Conservation (phyloP, 30 jellyfish, hydroid and myxozoan species). For the Mastigias papua region DNA sequence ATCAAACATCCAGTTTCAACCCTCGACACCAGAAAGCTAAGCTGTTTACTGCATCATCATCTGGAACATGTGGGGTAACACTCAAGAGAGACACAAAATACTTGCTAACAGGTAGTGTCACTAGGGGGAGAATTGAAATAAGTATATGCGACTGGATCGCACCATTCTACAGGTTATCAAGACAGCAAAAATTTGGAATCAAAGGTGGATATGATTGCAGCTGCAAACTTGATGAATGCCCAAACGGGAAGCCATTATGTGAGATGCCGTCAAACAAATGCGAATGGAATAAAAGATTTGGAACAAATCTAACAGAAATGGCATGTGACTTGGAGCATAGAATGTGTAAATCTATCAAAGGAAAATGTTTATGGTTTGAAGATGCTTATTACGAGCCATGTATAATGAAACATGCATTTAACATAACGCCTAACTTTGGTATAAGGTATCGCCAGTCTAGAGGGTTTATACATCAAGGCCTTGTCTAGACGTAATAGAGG, state of each 20-base stretch:
- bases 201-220: constrained; percentile 87
- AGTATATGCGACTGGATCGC: constrained; percentile 68
- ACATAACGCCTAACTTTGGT: background rate
- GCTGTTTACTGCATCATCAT: constrained; percentile 30
- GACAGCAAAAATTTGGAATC: constrained; percentile 70
- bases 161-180: constrained; percentile 57
- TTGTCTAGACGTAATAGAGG: background rate
- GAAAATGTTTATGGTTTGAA: constrained; percentile 60
- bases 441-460: background rate
- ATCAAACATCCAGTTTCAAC: constrained; percentile 38
- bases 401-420: constrained; percentile 26
- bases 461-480: background rate
- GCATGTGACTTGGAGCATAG: constrained; percentile 58
- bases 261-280: constrained; percentile 14
- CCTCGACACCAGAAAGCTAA: constrained; percentile 64
- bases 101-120: constrained; percentile 63
- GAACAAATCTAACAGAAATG: constrained; percentile 1
- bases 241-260: constrained; percentile 46
- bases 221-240: constrained; percentile 68
- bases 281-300: constrained; percentile 49
- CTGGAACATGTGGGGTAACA: constrained; percentile 75
- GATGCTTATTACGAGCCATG: constrained; percentile 62
- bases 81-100: constrained; percentile 67
- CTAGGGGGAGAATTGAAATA: constrained; percentile 30
- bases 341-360: constrained; percentile 44